A percentile compares a stretch with the other conserved stretches of the same genome.
These are phyloP conservation scores for Pelecanoides urinatrix DNA, from an alignment of 2,113 vertebrate species.

Conservation along the genomic window DNA sequence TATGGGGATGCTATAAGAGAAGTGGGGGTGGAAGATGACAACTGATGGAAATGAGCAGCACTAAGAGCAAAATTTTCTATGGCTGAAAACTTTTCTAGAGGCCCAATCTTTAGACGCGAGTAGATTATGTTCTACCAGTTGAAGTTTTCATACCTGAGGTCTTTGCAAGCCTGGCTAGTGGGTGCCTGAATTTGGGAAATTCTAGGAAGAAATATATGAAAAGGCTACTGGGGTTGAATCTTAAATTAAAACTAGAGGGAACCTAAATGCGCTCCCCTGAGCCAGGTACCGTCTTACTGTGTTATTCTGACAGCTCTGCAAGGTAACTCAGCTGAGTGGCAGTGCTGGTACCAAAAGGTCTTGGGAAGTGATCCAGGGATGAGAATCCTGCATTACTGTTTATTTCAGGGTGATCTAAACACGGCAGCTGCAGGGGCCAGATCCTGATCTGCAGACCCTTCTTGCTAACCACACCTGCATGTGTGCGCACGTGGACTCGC, in stretches of 20 bases:
- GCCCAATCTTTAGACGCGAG: neutral
- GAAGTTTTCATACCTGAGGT: neutral
- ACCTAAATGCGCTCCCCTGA: rapidly evolving
- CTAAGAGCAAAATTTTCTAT: neutral
- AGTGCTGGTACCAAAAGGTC: neutral
- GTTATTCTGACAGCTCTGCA: neutral
- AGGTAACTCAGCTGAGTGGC: neutral
- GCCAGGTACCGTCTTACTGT: neutral
- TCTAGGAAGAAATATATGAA: neutral
- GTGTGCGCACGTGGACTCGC: neutral
- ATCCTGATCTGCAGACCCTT: neutral
- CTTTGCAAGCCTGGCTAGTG: neutral
- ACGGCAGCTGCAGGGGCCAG: neutral
- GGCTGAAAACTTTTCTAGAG: neutral
- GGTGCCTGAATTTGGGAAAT: neutral
- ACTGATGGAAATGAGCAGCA: neutral
- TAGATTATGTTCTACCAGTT: neutral
- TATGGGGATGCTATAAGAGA: neutral
- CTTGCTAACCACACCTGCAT: neutral
- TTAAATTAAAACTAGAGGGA: neutral
- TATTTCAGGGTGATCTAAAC: neutral
- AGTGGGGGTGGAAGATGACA: neutral
- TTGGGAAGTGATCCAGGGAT: neutral
- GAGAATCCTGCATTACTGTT: neutral
- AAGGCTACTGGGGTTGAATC: neutral